phyloP scores from a whole-genome alignment of 2,797 vertebrate genomes.

The Perodicticus potto region DNA sequence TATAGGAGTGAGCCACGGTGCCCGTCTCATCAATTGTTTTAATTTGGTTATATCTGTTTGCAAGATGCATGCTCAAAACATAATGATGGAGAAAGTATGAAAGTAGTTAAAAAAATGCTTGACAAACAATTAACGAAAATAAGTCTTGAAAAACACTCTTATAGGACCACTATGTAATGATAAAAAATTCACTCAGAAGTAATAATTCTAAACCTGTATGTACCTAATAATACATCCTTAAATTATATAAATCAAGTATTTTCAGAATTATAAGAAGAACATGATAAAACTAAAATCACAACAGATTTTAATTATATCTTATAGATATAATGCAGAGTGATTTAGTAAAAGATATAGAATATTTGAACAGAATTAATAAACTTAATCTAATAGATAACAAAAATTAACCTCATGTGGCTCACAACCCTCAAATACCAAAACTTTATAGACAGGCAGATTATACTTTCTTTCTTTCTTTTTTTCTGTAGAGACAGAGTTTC shows the following conservation, averaged over 20 bases:
- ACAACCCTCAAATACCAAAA: neutral
- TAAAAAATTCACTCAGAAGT: neutral
- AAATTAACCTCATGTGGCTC: neutral
- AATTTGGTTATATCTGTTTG: neutral
- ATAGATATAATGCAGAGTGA: neutral
- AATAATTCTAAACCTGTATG: slow-evolving; percentile 31
- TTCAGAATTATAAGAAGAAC: neutral
- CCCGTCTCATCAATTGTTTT: neutral
- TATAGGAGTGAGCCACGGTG: no score
- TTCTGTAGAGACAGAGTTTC: no score
- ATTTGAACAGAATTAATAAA: slow-evolving; percentile 34
- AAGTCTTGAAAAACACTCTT: neutral
- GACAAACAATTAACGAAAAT: neutral
- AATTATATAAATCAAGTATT: slow-evolving; percentile 1
- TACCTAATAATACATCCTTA: neutral
- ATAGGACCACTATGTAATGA: neutral
- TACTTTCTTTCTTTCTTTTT: neutral
- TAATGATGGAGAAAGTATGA: neutral
- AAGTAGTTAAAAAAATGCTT: neutral
- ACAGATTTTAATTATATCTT: slow-evolving; percentile 8
- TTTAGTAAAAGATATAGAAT: slow-evolving; percentile 7
- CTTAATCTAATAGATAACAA: neutral
- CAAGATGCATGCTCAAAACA: neutral
- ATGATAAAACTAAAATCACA: neutral
- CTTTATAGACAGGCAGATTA: neutral